phyloP scores from a whole-genome alignment of 2,888 invertebrate species.

The Pegoplata infirma region DNA sequence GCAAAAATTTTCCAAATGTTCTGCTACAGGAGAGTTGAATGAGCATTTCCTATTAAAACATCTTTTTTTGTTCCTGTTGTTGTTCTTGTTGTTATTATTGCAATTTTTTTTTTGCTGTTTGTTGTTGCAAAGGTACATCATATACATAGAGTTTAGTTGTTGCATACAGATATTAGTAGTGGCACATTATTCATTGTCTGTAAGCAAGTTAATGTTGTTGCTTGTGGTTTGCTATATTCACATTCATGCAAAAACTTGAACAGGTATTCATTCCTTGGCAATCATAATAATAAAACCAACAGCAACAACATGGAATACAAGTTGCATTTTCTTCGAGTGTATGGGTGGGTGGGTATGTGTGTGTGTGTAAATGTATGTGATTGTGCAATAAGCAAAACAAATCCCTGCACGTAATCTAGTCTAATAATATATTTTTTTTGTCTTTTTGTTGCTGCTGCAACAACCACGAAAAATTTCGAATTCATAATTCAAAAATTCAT shows the following conservation, averaged over 20 bases:
- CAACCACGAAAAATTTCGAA: conserved; percentile 40
- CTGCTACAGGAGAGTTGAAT: neutral
- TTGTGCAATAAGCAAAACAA: conserved; percentile 55
- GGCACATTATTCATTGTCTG: conserved; percentile 61
- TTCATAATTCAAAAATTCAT: conserved; percentile 60
- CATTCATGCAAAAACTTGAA: neutral
- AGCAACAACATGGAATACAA: conserved; percentile 28
- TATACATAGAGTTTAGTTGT: conserved; percentile 9
- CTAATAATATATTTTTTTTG: conserved; percentile 74
- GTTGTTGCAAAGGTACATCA: neutral
- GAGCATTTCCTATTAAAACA: neutral
- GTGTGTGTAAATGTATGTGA: conserved; percentile 11
- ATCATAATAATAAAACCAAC: conserved; percentile 4
- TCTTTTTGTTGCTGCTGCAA: conserved; percentile 21
- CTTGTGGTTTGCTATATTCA: conserved; percentile 3
- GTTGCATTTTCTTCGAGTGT: conserved; percentile 18
- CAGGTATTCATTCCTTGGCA: neutral
- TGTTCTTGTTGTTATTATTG: conserved; percentile 1
- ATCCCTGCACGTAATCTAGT: conserved; percentile 72
- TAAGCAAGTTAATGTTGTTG: conserved; percentile 49
- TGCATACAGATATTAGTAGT: conserved; percentile 52
- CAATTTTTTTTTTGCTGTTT: too few species aligned
- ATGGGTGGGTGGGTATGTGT: conserved; percentile 10
- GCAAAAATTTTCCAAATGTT: conserved; percentile 12
- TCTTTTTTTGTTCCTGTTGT: conserved; percentile 26